Evolutionary conservation across 2,888 invertebrate genomes (phyloP), one percentile per base, ranked within the genome.

Genomic region (Palloptera scutellata): DNA sequence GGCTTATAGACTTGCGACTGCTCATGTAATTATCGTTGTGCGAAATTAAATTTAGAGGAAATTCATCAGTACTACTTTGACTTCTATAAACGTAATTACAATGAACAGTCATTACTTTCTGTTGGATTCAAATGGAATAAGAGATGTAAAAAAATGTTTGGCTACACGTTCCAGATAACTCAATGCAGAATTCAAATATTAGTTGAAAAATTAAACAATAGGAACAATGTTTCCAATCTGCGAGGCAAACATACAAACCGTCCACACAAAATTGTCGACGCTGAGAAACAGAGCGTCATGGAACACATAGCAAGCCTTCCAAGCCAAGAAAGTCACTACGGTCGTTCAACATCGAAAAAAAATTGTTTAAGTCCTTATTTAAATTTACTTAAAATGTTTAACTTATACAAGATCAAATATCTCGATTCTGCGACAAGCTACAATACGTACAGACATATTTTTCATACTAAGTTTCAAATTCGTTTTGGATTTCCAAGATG

Each of bases 191-290:
- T 61, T 12, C 58, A 64, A 59, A 42, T 59, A 42, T 42, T 52
- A n/a, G 13, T 52, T 41, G 42, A 19, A 53, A 64, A 59, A 52
- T 42, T 59, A 53, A 59, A 43, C 6, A 11, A 19, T 41, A 52
- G 64, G 19, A 42, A 48, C 15, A n/a, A 2, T 58, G 48, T 64
- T 64, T 15, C 4, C 40, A 57, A 55, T 64, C 64, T 57, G 52
- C 58, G 64, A 12, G 58, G 64, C 12, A 64, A 64, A 20, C 58
- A 64, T 51, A 58, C 57, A 13, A 64, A 64, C 58, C 64, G 64
- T 17, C 64, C 17, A 2, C 57, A 64, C 12, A 52, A 57, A 48
- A 57, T 64, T 5, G 40, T 41, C 19, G 58, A 57, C 15, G 58
- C 45, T 13, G 64, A 64, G 17, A 64, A 64, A 61, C 48, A 12